Conservation (phyloP, 2,888 invertebrate genomes). For the Dolichomitus sp. region DNA sequence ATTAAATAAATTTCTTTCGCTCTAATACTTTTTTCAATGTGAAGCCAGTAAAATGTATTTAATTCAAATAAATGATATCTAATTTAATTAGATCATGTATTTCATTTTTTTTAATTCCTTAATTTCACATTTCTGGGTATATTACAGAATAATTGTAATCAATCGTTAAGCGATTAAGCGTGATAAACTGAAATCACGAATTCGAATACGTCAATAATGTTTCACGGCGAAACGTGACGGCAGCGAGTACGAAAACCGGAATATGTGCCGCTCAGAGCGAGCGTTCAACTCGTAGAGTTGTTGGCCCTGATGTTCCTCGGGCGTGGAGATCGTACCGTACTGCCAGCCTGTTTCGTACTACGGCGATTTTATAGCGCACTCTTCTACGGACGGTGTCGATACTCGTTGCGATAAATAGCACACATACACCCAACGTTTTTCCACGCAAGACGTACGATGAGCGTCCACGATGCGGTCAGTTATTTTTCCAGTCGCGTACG, state of each 20-base stretch:
- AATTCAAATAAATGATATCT: no score
- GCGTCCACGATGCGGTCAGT: conserved; percentile 1
- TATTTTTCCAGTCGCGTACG: conserved; percentile 45
- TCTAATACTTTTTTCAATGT: no score
- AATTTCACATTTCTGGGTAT: no score
- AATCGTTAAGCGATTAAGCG: not conserved
- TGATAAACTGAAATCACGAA: not conserved
- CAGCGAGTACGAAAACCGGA: not conserved
- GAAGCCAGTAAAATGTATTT: no score
- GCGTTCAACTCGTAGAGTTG: conserved; percentile 73
- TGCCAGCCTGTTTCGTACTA: conserved; percentile 54
- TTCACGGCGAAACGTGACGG: not conserved
- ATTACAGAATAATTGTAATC: not conserved
- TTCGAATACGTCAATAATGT: not conserved
- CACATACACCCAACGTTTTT: not conserved
- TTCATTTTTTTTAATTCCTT: no score
- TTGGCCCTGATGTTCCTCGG: conserved; percentile 75
- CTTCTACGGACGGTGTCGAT: conserved; percentile 26
- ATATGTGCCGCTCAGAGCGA: conserved; percentile 23
- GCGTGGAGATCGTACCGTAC: conserved; percentile 66
- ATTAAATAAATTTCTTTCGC: no score
- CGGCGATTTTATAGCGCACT: conserved; percentile 29
- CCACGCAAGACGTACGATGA: conserved; percentile 18
- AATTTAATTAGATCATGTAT: no score
- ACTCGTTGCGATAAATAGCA: conserved; percentile 9